These are phyloP conservation scores for Nasalis larvatus DNA, from an alignment of 2,113 vertebrate genomes.

Conservation along the genomic window DNA sequence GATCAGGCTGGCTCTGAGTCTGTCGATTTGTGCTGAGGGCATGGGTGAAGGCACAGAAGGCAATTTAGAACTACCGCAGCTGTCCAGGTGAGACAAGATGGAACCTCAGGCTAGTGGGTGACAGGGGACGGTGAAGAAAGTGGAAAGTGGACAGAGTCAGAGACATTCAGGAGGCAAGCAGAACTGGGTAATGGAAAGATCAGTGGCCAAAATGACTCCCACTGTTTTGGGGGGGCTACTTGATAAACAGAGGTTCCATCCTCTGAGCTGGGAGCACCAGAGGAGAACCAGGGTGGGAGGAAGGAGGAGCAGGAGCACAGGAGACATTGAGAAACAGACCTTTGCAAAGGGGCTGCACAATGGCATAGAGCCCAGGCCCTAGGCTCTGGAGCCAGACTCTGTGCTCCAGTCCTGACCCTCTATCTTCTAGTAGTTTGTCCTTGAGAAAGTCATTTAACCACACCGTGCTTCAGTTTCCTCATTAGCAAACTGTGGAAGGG, in stretches of 20 bases:
- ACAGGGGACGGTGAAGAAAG: neutral
- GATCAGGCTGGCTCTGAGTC: neutral
- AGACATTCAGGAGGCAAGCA: neutral
- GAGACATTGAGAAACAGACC: neutral
- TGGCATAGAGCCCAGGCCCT: accelerated
- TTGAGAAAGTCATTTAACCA: neutral
- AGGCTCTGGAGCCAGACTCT: neutral
- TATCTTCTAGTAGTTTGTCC: neutral
- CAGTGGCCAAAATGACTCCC: neutral
- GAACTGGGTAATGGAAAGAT: neutral
- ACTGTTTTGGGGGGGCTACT: neutral
- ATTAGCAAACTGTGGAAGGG: neutral
- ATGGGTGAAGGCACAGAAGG: neutral
- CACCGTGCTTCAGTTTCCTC: neutral
- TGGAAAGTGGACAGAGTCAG: neutral
- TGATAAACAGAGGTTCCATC: neutral
- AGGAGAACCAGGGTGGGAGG: neutral
- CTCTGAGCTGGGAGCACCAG: neutral
- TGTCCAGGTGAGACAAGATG: neutral
- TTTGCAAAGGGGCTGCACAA: neutral
- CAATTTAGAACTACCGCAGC: neutral
- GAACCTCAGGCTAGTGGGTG: neutral
- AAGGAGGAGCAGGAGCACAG: neutral
- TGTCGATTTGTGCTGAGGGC: neutral
- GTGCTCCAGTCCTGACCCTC: neutral